phyloP scores from a whole-genome alignment of 2,113 vertebrate genomes.

The Grantiella picta region DNA sequence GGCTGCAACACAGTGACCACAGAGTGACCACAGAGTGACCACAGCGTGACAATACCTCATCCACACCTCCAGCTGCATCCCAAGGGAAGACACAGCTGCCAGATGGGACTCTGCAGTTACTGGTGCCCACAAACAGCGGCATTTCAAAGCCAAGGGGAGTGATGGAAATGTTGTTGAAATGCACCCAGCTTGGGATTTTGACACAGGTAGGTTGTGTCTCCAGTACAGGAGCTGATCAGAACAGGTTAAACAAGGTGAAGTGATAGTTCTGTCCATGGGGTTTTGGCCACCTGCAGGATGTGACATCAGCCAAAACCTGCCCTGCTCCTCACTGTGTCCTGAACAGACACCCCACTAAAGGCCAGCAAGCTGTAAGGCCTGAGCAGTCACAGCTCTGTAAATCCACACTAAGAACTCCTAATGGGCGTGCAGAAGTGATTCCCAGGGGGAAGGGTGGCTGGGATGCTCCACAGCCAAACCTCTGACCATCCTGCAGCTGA shows the following conservation, averaged over 20 bases:
- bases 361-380: not conserved
- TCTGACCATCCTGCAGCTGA: not conserved
- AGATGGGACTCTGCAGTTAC: not conserved
- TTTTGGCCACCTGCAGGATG: not conserved
- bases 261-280: not conserved
- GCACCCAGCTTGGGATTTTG: not conserved
- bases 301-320: not conserved
- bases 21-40: not conserved
- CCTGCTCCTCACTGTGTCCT: not conserved
- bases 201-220: not conserved
- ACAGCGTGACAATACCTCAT: rapidly evolving
- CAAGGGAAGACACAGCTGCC: not conserved
- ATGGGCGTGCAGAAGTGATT: rapidly evolving
- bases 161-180: rapidly evolving
- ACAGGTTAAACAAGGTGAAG: not conserved
- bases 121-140: not conserved
- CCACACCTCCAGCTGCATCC: not conserved
- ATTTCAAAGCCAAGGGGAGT: not conserved
- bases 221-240: rapidly evolving
- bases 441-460: rapidly evolving
- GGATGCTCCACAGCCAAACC: not conserved
- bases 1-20: slow-evolving; percentile 66
- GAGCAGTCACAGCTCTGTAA: not conserved
- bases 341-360: no score
- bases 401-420: not conserved